Evolutionary conservation across 2,113 vertebrate genomes (phyloP), one percentile per base, ranked within the genome.

Genomic region (Ammodytes marinus): DNA sequence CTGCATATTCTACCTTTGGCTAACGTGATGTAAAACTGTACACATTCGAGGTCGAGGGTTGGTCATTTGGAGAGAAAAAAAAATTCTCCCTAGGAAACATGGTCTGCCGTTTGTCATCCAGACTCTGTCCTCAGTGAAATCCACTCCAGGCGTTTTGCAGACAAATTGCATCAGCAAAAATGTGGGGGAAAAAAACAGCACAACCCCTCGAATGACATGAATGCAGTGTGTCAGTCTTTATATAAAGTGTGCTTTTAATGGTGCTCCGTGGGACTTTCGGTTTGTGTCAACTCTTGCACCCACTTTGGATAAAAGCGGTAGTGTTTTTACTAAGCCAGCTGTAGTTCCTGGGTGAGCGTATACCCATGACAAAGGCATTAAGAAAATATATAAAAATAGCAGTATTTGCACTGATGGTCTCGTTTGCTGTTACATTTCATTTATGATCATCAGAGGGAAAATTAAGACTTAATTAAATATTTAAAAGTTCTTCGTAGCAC

Each of bases 11-110:
- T 64, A 43, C 80, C 77, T 55, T 80, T 67, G 71, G 68, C 67
- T 82, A 47, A 68, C 71, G 49, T 80, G 55, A 40, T 60, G 72
- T 73, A 73, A 77, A 75, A 40, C 64, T 65, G 43, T 70, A 71
- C 39, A 49, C 27, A 27, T 27, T 27, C 2, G 27, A 27, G 27
- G 27, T 27, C 27, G 27, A 27, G 27, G 27, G 27, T 27, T 61
- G 15, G 46, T 73, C 35, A 27, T 47, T 57, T 27, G 27, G 27
- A 27, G 27, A 27, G 11, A 35, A 8, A 69, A 42, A 67, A 55
- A 50, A 43, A 9, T 14, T 45, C 12, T 50, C 12, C 3, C 8
- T 4, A 14, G 27, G 27, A 35, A 15, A 15, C 68, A 55, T 1
- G 27, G n/a, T 14, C 52, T 17, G 17, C 5, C 3, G 47, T 61